Percentiles rank a stretch among this genome's conserved stretches.
Conservation (phyloP, 2,888 invertebrate genomes). For the Tipula vernalis region DNA sequence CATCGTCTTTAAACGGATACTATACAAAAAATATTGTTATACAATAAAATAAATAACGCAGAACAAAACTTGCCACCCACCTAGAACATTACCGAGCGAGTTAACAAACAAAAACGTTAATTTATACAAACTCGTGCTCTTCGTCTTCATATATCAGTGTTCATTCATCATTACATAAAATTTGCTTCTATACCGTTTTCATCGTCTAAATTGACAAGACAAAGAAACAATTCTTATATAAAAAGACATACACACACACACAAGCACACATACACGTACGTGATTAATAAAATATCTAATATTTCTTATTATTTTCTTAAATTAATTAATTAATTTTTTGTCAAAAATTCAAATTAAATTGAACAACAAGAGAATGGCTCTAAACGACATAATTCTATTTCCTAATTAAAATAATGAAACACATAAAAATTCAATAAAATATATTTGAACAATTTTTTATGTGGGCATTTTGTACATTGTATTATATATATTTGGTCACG, state of each 20-base stretch:
- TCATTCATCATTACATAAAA: background rate
- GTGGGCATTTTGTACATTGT: background rate
- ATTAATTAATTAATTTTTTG: slow-evolving; percentile 4
- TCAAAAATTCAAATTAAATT: slow-evolving; percentile 4
- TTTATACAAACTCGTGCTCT: background rate
- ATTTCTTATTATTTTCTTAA: background rate
- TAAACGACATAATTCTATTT: background rate
- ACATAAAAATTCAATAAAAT: background rate
- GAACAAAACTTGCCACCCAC: background rate
- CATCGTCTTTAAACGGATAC: too few relatives aligned
- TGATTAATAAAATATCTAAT: background rate
- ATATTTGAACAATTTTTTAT: background rate
- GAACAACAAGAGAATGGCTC: background rate
- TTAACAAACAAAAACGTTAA: background rate
- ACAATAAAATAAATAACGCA: too few relatives aligned
- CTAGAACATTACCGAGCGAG: background rate
- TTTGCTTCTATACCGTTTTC: background rate
- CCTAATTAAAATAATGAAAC: background rate
- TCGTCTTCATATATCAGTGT: background rate
- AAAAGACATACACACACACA: background rate
- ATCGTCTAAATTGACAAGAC: background rate
- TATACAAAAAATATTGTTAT: too few relatives aligned
- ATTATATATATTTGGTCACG: background rate
- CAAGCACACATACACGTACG: background rate
- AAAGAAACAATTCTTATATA: background rate